Evolutionary conservation across 2,888 invertebrate species (phyloP).

Genomic region (Cabera pusaria): DNA sequence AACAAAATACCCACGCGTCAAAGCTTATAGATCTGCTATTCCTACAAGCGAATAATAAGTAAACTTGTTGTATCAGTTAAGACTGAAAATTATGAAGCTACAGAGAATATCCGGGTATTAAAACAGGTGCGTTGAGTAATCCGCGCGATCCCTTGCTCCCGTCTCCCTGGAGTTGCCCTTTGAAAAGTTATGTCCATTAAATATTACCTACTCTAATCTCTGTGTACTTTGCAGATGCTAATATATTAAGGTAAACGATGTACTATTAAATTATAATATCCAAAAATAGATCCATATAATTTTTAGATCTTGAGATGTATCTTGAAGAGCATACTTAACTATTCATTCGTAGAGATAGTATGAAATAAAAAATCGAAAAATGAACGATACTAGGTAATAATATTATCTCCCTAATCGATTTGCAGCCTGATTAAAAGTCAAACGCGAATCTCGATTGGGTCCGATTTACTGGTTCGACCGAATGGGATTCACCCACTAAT

Average conservation of each 20-base stretch:
- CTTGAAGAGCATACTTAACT: too few species aligned
- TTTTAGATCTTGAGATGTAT: too few species aligned
- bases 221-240: conserved; percentile 6
- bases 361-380: too few species aligned
- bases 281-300: too few species aligned
- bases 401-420: not conserved
- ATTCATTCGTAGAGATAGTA: too few species aligned
- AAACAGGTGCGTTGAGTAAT: conserved; percentile 58
- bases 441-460: conserved; percentile 29
- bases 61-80: conserved; percentile 34
- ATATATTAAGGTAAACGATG: too few species aligned
- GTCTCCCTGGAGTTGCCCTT: conserved; percentile 45
- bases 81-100: conserved; percentile 55
- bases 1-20: conserved; percentile 27
- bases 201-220: conserved; percentile 42
- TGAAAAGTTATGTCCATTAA: conserved; percentile 49
- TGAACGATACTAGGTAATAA: too few species aligned
- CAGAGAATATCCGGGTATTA: conserved; percentile 46
- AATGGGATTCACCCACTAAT: conserved; percentile 36
- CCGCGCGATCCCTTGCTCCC: conserved; percentile 42
- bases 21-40: conserved; percentile 31
- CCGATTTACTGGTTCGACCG: conserved; percentile 27
- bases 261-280: too few species aligned
- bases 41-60: conserved; percentile 34
- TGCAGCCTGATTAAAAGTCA: conserved; percentile 19